Base-by-base conservation (phyloP, 2,797 vertebrate species). In the Acanthiza pusilla region DNA sequence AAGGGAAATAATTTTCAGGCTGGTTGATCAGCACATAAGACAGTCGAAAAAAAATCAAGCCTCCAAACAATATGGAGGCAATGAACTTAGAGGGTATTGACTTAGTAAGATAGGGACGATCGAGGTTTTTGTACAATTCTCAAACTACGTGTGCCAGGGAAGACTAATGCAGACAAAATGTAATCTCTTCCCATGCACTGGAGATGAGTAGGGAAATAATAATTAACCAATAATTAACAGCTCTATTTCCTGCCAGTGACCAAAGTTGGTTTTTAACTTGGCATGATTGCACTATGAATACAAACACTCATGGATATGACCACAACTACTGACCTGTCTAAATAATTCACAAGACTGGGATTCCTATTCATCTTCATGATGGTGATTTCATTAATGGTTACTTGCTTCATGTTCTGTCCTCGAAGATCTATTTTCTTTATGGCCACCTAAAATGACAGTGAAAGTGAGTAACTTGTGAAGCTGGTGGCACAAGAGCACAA, bases 291-390 rank as follows among this genome's bases (percentile, higher is more conserved):
- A 55, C 15, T 27, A 43, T 7, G 11, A 26, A 67, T 87, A 53
- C 5, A 9, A 87, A 76, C 65, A 21, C 42, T 38, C 42, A 21
- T 1, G 1, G 53, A 5, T 6, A 45, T 38, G 4, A 48, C 25
- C 38, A 54, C n/a, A 58, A 74, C n/a, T 48, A 94, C 98, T 96
- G 86, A 99, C 99, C 99, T 36, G 36, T 36, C 36, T 36, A 36
- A 36, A 36, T 36, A 36, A 36, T 36, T 36, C 36, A 36, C 36
- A 36, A 36, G 36, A 36, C 36, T 36, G 79, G 99, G 98, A 97
- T 99, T 99, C 96, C 99, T 99, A 98, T 99, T 99, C 99, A 99
- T 99, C 99, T 99, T 99, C 99, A 99, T 99, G 97, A 99, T 99
- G 82, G 99, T 96, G 97, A 99, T 99, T 98, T 99, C 99, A 96